A percentile compares a stretch with the other conserved stretches of the same genome.
These are phyloP conservation scores for Cataglyphis altisquamis DNA, from an alignment of 2,888 invertebrate genomes.

Conservation along the genomic window DNA sequence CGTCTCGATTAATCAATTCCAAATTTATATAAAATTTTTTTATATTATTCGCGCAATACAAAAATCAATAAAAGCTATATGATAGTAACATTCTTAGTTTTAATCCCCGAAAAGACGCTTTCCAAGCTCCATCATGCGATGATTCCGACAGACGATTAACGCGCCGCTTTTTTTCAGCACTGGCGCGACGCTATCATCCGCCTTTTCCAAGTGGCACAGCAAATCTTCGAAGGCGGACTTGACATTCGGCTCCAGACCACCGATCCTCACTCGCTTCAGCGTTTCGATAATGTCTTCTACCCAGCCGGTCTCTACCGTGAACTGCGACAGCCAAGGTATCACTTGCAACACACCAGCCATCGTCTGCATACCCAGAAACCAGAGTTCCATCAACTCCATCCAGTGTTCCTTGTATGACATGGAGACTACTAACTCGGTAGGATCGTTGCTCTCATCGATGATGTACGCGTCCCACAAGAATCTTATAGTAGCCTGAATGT, in stretches of 20 bases:
- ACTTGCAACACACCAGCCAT: constrained; percentile 93
- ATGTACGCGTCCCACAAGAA: constrained; percentile 97
- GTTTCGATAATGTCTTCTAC: constrained; percentile 95
- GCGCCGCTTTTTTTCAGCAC: constrained; percentile 94
- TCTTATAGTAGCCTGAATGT: constrained; percentile 95
- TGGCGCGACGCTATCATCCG: constrained; percentile 91
- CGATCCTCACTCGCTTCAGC: constrained; percentile 93
- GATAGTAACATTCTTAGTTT: constrained; percentile 58
- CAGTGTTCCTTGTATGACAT: constrained; percentile 95
- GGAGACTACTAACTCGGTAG: constrained; percentile 93
- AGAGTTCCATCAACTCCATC: constrained; percentile 96
- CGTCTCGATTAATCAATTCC: background rate
- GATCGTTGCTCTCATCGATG: constrained; percentile 95
- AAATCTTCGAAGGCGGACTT: constrained; percentile 97
- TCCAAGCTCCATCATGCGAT: constrained; percentile 95
- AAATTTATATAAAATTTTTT: constrained; percentile 1
- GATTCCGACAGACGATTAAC: constrained; percentile 93
- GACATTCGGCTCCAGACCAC: constrained; percentile 93
- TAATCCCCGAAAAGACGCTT: constrained; percentile 96
- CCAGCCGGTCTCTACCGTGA: constrained; percentile 97
- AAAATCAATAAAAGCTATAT: constrained; percentile 5
- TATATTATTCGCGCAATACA: constrained; percentile 29
- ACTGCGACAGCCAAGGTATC: constrained; percentile 96
- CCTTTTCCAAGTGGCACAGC: constrained; percentile 93
- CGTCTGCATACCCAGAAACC: constrained; percentile 98